phyloP scores from a whole-genome alignment of 2,797 vertebrate species.

The Catharus ustulatus region DNA sequence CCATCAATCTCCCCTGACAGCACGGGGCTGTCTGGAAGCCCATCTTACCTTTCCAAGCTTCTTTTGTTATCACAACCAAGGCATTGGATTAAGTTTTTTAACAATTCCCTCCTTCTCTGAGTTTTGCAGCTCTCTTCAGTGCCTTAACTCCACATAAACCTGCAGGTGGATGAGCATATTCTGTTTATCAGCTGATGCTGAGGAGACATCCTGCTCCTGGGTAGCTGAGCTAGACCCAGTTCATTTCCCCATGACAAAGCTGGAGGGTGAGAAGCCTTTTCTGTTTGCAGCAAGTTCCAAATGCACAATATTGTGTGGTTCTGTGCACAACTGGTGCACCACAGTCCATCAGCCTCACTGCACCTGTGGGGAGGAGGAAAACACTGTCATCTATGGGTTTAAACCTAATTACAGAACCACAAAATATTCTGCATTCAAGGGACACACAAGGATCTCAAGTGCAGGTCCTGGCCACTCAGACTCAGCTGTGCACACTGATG shows the following conservation, averaged over 20 bases:
- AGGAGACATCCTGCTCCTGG: not conserved
- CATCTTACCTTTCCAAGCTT: not conserved
- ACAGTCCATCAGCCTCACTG: accelerated
- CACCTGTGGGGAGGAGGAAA: not conserved
- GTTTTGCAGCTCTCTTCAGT: not conserved
- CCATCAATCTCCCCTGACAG: not conserved
- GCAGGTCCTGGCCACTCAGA: not conserved
- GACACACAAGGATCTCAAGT: no score
- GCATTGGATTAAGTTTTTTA: not conserved
- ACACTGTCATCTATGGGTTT: not conserved
- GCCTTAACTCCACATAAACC: not conserved
- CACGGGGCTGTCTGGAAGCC: not conserved
- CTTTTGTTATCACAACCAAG: not conserved
- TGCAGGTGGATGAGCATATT: not conserved
- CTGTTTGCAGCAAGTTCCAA: not conserved
- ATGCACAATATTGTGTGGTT: not conserved
- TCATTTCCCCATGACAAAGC: not conserved
- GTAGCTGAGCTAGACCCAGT: not conserved
- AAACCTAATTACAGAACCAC: not conserved
- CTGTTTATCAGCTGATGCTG: not conserved
- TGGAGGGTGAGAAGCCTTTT: not conserved
- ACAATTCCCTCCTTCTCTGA: not conserved
- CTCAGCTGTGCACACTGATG: no score
- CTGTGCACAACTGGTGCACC: not conserved
- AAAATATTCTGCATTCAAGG: no score